Evolutionary conservation across 2,888 invertebrate genomes (phyloP).

Genomic region (Tinea trinotella): DNA sequence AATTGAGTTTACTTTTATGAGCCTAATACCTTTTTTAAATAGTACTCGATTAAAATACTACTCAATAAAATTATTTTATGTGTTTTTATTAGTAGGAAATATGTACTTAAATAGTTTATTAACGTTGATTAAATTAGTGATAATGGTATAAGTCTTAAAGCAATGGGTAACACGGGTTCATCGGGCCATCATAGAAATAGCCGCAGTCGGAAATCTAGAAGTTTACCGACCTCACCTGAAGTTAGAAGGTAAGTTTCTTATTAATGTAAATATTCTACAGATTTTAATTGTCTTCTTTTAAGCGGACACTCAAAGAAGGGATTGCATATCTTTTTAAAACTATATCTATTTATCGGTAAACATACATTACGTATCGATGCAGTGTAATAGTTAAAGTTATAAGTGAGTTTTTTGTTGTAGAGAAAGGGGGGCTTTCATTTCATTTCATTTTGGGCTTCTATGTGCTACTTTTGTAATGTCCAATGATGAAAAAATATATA

Average conservation of each 20-base stretch:
- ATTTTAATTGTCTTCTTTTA: no score
- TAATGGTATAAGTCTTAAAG: not conserved
- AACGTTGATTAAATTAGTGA: no score
- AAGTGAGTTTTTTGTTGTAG: no score
- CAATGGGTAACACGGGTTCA: conserved; percentile 63
- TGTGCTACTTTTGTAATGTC: no score
- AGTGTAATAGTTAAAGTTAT: no score
- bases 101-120: not conserved
- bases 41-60: not conserved
- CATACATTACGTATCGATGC: no score
- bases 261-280: not conserved
- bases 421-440: no score
- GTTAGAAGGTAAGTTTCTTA: conserved; percentile 73
- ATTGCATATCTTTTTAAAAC: no score
- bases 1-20: not conserved
- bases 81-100: not conserved
- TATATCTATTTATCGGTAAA: no score
- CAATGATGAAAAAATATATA: no score
- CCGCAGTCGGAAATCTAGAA: conserved; percentile 75
- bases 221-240: conserved; percentile 85
- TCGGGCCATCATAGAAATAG: conserved; percentile 56
- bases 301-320: no score
- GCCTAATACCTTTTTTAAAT: not conserved
- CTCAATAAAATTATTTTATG: not conserved
- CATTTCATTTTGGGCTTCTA: no score